Conservation (phyloP, 37 sponge, comb jelly and placozoan genomes). For the Aplysina aerophoba region DNA sequence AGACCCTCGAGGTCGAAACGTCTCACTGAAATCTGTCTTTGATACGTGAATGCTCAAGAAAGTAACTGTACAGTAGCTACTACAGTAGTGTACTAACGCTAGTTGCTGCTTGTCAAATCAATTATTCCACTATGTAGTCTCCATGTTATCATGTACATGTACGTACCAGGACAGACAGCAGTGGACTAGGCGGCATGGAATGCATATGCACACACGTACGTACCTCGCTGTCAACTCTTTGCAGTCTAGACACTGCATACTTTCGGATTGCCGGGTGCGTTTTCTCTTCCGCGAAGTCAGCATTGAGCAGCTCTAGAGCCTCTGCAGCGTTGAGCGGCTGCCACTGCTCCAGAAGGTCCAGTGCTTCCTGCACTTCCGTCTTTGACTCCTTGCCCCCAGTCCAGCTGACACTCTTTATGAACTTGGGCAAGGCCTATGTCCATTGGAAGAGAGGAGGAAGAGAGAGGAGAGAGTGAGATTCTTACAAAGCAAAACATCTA, state of each 20-base stretch:
- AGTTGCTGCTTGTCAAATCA: no score
- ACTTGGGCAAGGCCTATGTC: slow-evolving; percentile 90
- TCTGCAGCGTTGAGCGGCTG: slow-evolving; percentile 92
- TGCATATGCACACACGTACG: slow-evolving; percentile 4
- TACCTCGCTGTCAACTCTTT: slow-evolving; percentile 87
- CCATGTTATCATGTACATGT: background rate
- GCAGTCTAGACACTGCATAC: slow-evolving; percentile 91
- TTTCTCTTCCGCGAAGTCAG: slow-evolving; percentile 56
- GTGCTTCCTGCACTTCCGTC: slow-evolving; percentile 78
- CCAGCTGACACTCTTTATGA: slow-evolving; percentile 95
- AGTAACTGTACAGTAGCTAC: no score
- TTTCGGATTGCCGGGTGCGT: slow-evolving; percentile 71
- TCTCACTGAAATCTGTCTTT: no score
- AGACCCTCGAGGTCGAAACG: no score
- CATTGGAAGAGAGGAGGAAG: background rate
- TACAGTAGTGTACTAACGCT: no score
- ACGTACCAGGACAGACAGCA: background rate
- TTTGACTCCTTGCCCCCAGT: slow-evolving; percentile 43
- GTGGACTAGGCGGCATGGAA: no score
- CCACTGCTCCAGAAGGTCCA: slow-evolving; percentile 89
- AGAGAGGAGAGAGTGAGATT: no score
- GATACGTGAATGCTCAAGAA: no score
- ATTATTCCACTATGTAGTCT: no score
- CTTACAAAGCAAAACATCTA: no score
- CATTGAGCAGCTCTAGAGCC: slow-evolving; percentile 89